These are phyloP conservation scores for Euspilapteryx auroguttella DNA, from an alignment of 2,888 invertebrate genomes.

Conservation along the genomic window DNA sequence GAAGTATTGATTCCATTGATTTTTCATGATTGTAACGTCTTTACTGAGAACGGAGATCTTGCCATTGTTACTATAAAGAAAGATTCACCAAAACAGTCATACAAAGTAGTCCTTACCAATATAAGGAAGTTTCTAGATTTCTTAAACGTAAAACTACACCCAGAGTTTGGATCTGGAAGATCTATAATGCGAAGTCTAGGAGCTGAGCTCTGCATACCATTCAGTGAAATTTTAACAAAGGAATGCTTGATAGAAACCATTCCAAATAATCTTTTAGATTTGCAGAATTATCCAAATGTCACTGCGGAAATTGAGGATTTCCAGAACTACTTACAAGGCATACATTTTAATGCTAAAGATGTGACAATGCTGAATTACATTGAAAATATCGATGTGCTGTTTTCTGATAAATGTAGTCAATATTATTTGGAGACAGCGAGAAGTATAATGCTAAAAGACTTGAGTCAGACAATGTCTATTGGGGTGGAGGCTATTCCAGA, in stretches of 20 bases:
- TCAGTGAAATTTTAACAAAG: constrained; percentile 68
- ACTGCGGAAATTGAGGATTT: constrained; percentile 67
- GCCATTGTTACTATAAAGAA: constrained; percentile 32
- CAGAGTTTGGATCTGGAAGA: constrained; percentile 32
- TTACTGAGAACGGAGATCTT: constrained; percentile 27
- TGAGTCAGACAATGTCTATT: constrained; percentile 70
- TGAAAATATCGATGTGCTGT: constrained; percentile 72
- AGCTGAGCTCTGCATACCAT: constrained; percentile 52
- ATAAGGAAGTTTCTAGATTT: constrained; percentile 59
- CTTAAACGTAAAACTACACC: constrained; percentile 56
- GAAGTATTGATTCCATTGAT: constrained; percentile 63
- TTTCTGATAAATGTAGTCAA: constrained; percentile 75
- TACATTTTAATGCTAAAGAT: constrained; percentile 60
- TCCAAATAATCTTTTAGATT: constrained; percentile 73
- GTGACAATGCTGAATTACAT: constrained; percentile 69
- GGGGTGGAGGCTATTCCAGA: constrained; percentile 45
- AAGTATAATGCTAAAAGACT: constrained; percentile 76
- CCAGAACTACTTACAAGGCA: constrained; percentile 62
- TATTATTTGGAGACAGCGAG: constrained; percentile 70
- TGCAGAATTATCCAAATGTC: constrained; percentile 66
- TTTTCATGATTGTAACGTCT: constrained; percentile 37
- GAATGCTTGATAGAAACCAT: constrained; percentile 77
- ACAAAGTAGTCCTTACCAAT: constrained; percentile 59
- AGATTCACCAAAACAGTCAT: constrained; percentile 38
- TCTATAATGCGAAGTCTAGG: constrained; percentile 61